phyloP scores from a whole-genome alignment of 2,888 invertebrate species.

The Ephialtes manifestator region DNA sequence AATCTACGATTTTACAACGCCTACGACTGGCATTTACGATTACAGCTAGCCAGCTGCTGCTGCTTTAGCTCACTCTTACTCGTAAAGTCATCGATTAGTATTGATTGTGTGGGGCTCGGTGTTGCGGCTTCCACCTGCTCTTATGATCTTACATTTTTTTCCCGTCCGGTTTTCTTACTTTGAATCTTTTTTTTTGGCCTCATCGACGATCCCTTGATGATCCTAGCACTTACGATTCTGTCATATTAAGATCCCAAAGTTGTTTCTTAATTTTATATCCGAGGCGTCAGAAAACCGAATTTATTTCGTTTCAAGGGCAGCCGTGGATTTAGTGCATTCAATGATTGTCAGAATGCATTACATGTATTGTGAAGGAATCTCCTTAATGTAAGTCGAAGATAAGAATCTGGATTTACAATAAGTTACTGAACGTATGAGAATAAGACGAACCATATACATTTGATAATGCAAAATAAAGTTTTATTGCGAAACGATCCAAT shows the following conservation, averaged over 20 bases:
- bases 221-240: not conserved
- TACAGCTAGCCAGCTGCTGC: constrained; percentile 71
- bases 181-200: not conserved
- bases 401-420: no score
- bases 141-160: constrained; percentile 4
- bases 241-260: not conserved
- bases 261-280: constrained; percentile 71
- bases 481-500: no score
- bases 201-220: not conserved
- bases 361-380: no score
- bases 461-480: no score
- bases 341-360: no score
- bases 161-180: not conserved
- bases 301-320: constrained; percentile 69
- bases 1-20: constrained; percentile 77
- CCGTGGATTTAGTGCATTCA: no score
- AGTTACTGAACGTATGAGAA: no score
- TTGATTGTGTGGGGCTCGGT: constrained; percentile 69
- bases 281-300: constrained; percentile 76
- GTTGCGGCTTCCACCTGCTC: constrained; percentile 53
- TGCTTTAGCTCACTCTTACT: constrained; percentile 3
- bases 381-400: no score
- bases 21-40: constrained; percentile 76
- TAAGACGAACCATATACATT: not conserved
- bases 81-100: constrained; percentile 75